A percentile compares a stretch with the other conserved stretches of the same genome.
These are phyloP conservation scores for Hyphantria cunea DNA, from an alignment of 1,140 invertebrate species.

Conservation along the genomic window DNA sequence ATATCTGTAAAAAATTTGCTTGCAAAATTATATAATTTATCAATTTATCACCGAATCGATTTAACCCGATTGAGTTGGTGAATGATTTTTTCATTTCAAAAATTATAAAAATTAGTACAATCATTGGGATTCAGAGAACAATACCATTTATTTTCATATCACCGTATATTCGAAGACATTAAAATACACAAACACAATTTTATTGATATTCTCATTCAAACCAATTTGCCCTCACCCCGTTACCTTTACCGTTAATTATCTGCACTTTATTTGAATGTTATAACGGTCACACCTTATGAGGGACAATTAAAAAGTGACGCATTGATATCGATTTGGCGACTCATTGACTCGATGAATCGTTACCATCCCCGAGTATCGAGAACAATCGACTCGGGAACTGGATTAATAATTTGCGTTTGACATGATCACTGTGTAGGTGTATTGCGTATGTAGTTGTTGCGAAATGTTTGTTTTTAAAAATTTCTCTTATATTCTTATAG, in stretches of 20 bases:
- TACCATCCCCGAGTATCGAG: slow-evolving; percentile 7
- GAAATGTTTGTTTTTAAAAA: too few species aligned
- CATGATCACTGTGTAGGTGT: slow-evolving; percentile 3
- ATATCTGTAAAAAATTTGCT: too few species aligned
- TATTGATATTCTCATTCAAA: slow-evolving; percentile 40
- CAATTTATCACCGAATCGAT: too few species aligned
- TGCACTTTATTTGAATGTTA: slow-evolving; percentile 54
- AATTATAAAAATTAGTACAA: too few species aligned
- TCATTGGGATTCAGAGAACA: too few species aligned
- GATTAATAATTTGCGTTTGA: slow-evolving; percentile 16
- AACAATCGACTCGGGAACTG: slow-evolving; percentile 16
- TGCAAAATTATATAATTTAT: too few species aligned
- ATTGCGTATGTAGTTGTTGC: too few species aligned
- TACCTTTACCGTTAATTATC: slow-evolving; percentile 75
- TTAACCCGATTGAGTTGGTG: too few species aligned
- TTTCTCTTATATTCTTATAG: too few species aligned
- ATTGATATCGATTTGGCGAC: slow-evolving; percentile 41
- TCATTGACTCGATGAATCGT: slow-evolving; percentile 46
- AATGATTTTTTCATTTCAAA: too few species aligned
- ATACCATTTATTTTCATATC: too few species aligned
- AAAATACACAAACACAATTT: slow-evolving; percentile 20
- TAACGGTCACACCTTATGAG: slow-evolving; percentile 58
- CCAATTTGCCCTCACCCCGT: slow-evolving; percentile 70
- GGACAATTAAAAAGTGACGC: slow-evolving; percentile 69
- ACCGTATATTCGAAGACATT: slow-evolving; percentile 4